These are phyloP conservation scores for Drosophila tanythrix DNA, from an alignment of 2,888 invertebrate species.

Conservation along the genomic window DNA sequence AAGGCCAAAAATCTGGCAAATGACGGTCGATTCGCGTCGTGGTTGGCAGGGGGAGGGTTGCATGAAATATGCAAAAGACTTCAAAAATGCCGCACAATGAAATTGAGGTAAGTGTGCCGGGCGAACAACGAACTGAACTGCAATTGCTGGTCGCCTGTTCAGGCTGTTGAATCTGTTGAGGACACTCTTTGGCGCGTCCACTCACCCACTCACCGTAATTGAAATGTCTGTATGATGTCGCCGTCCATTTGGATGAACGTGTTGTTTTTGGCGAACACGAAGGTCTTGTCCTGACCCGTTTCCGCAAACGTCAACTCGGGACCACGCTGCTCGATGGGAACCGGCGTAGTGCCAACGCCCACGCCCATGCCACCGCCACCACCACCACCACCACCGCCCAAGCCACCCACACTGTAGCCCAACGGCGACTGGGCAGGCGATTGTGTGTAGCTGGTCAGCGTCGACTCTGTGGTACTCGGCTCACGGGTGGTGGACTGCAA, in stretches of 20 bases:
- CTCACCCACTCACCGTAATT: conserved; percentile 89
- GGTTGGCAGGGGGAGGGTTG: not conserved
- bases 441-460: conserved; percentile 72
- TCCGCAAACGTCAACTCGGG: conserved; percentile 93
- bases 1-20: conserved; percentile 67
- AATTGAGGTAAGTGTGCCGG: conserved; percentile 62
- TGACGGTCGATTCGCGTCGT: conserved; percentile 44
- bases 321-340: conserved; percentile 91
- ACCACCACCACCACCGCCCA: conserved; percentile 83
- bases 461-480: conserved; percentile 86
- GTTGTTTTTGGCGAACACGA: conserved; percentile 96
- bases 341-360: conserved; percentile 86
- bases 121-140: conserved; percentile 3
- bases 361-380: conserved; percentile 46
- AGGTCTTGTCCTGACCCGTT: conserved; percentile 93
- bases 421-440: conserved; percentile 62
- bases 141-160: not conserved
- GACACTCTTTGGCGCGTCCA: not conserved
- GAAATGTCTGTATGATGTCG: conserved; percentile 95
- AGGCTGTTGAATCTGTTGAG: conserved; percentile 8
- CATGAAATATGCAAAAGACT: conserved; percentile 66
- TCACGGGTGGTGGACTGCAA: conserved; percentile 85
- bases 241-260: conserved; percentile 96
- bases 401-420: conserved; percentile 83
- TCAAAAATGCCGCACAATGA: conserved; percentile 53